Conservation (phyloP, 2,888 invertebrate genomes). For the Limnephilus lunatus region DNA sequence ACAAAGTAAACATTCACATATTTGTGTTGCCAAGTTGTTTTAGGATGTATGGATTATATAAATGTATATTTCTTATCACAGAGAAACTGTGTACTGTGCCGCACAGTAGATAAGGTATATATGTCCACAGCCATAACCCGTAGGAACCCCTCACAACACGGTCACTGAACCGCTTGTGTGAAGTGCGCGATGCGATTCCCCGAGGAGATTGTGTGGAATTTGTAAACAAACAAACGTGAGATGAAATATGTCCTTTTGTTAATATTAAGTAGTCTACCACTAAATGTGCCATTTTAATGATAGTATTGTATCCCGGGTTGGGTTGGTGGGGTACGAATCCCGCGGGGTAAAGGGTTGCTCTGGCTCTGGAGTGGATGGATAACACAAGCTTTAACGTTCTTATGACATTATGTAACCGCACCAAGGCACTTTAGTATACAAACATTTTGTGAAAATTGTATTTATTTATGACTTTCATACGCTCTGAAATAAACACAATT, state of each 20-base stretch:
- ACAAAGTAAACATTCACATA: slow-evolving; percentile 37
- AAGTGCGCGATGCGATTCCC: not conserved
- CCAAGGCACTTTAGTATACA: slow-evolving; percentile 64
- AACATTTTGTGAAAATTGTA: slow-evolving; percentile 29
- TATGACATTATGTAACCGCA: slow-evolving; percentile 66
- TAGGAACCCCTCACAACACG: not conserved
- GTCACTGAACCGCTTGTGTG: slow-evolving; percentile 11
- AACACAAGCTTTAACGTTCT: slow-evolving; percentile 67
- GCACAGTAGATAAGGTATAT: slow-evolving; percentile 50
- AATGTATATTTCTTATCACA: slow-evolving; percentile 2
- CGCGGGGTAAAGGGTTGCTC: slow-evolving; percentile 3
- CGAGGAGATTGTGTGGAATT: not conserved
- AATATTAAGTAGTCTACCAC: slow-evolving; percentile 65
- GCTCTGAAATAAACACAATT: slow-evolving; percentile 16
- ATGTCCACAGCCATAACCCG: slow-evolving; percentile 4
- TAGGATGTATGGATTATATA: slow-evolving; percentile 17
- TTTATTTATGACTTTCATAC: slow-evolving; percentile 31
- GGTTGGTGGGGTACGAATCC: not conserved
- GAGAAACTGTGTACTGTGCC: slow-evolving; percentile 18
- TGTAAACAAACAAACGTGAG: not conserved
- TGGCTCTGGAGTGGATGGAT: slow-evolving; percentile 60
- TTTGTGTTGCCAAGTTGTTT: slow-evolving; percentile 46
- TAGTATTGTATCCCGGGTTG: slow-evolving; percentile 50
- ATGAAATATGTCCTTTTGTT: slow-evolving; percentile 28
- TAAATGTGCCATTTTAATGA: slow-evolving; percentile 66